A percentile compares a stretch with the other conserved stretches of the same genome.
These are phyloP conservation scores for Phyllopteryx taeniolatus DNA, from an alignment of 2,113 vertebrate genomes.

Conservation along the genomic window DNA sequence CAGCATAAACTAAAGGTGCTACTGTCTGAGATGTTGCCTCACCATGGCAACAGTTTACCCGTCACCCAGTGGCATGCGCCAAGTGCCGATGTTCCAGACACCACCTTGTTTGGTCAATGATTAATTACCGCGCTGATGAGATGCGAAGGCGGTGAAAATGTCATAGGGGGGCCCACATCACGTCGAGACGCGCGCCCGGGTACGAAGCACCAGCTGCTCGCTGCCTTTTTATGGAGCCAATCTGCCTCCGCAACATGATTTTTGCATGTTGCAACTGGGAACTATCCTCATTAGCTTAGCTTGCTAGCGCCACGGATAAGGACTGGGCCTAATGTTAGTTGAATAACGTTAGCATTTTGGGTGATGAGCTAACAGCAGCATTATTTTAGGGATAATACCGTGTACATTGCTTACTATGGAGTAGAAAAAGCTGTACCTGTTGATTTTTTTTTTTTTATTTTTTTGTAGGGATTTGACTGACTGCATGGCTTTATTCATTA, in stretches of 20 bases:
- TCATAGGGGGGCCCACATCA: slow-evolving; percentile 56
- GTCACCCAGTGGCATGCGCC: slow-evolving; percentile 29
- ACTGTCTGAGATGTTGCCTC: slow-evolving; percentile 6
- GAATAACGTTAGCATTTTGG: background rate
- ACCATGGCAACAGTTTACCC: slow-evolving; percentile 47
- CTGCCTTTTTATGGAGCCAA: slow-evolving; percentile 32
- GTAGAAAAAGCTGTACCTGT: background rate
- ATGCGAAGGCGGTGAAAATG: slow-evolving; percentile 69
- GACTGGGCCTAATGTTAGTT: background rate
- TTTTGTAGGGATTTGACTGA: background rate
- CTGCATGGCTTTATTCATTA: background rate
- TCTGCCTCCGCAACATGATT: slow-evolving; percentile 7
- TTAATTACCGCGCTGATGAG: slow-evolving; percentile 75
- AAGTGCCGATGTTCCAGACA: slow-evolving; percentile 45
- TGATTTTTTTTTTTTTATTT: too few relatives aligned
- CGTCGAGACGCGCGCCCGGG: slow-evolving; percentile 59
- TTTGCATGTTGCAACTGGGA: background rate
- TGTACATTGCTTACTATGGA: background rate
- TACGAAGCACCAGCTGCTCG: slow-evolving; percentile 22
- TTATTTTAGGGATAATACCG: background rate
- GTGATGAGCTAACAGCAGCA: background rate
- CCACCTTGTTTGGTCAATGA: slow-evolving; percentile 64
- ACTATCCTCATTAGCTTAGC: background rate
- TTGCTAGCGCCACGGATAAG: background rate
- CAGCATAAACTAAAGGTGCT: background rate